Base-by-base conservation (phyloP, 2,888 invertebrate genomes). In the Melitaea athalia region DNA sequence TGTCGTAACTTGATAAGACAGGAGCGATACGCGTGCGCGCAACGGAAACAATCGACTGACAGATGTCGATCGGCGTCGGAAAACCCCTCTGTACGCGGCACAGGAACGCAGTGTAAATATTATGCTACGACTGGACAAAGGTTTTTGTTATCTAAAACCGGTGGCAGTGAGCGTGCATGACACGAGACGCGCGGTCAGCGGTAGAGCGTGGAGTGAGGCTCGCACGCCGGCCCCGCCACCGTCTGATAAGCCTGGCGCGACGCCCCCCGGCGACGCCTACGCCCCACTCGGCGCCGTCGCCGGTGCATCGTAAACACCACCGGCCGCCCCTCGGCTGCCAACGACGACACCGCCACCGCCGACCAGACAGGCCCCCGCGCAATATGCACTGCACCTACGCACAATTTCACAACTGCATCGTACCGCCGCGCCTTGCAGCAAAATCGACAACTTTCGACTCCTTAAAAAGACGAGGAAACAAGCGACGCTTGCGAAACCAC, bases 231-330 rank as follows among this genome's bases (percentile, higher is more conserved):
- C 91, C 89, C 91, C 91, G 89, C 91, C 88, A 86, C 88, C 87
- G 92, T 85, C 90, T 91, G 92, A 92, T 92, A 92, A 92, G 92
- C 87, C 91, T 88, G 91, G 88, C 90, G 91, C 90, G 92, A 91
- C 92, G 92, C 92, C 92, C 91, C 91, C 89, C 89, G 91, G 88
- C 89, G 91, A 89, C 91, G 91, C 91, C 92, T 90, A 89, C 91
- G 91, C 90, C 92, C 90, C 91, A 87, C 90, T 86, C 87, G 88
- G 84, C 87, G 87, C 85, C 88, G 83, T 83, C 85, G 84, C 84
- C 86, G 84, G 84, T 87, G 89, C 89, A 88, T 83, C 88, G 87
- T 81, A 83, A 82, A 84, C 88, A 88, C 90, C 88, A 87, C 88
- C 85, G 80, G 81, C 85, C 85, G 85, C 87, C 87, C 88, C 87